These are phyloP conservation scores for Platyrinchus mystaceus DNA, from an alignment of 2,797 vertebrate genomes.

Conservation along the genomic window DNA sequence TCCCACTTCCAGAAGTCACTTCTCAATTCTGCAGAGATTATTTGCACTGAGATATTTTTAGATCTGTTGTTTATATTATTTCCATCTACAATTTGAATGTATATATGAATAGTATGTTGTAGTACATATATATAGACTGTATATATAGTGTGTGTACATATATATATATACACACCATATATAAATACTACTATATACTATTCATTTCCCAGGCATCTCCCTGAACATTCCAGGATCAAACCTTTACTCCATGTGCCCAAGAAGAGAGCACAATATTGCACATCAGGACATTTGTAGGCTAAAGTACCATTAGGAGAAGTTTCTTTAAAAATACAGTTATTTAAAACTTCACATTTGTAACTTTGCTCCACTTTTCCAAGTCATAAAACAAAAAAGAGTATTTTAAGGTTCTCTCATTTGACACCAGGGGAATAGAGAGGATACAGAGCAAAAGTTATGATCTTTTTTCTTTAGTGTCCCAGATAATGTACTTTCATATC, in stretches of 20 bases:
- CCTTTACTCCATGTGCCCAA: accelerated
- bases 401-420: neutral
- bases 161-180: too few relatives aligned
- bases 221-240: neutral
- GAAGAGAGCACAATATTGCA: neutral
- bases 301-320: neutral
- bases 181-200: neutral
- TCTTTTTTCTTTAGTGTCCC: conserved; percentile 23
- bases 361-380: neutral
- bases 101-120: neutral
- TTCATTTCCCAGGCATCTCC: neutral
- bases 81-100: neutral
- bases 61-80: neutral
- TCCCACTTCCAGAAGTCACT: neutral
- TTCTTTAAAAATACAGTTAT: neutral
- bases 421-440: conserved; percentile 27
- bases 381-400: neutral
- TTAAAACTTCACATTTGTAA: neutral
- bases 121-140: neutral
- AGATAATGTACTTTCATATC: conserved; percentile 44
- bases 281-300: neutral
- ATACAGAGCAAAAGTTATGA: conserved; percentile 1
- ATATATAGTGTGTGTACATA: too few relatives aligned
- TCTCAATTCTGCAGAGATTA: neutral
- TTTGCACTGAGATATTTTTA: neutral